Evolutionary conservation across 1,140 invertebrate species (phyloP).

Genomic region (Marisa cornuarietis): DNA sequence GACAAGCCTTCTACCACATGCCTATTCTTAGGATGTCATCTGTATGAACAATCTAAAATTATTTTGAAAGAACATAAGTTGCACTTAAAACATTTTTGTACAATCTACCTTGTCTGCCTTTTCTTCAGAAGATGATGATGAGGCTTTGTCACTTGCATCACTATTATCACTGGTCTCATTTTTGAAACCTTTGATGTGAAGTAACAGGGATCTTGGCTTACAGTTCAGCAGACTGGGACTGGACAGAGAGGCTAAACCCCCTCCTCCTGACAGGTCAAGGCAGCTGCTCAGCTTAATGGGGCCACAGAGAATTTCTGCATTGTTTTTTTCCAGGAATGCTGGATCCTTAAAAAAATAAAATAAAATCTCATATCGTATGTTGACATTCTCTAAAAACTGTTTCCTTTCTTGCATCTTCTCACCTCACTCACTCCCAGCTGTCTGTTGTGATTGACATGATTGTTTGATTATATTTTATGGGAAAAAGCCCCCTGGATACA

Average conservation of each 20-base stretch:
- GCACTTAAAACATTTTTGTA: too few species aligned
- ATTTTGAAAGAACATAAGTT: too few species aligned
- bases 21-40: too few species aligned
- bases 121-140: constrained; percentile 3
- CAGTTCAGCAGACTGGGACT: constrained; percentile 85
- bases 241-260: constrained; percentile 84
- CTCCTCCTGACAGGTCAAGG: constrained; percentile 84
- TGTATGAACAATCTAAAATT: too few species aligned
- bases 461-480: too few species aligned
- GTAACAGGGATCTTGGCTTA: constrained; percentile 80
- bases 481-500: too few species aligned
- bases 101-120: constrained; percentile 20
- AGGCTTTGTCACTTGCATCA: background rate
- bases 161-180: constrained; percentile 25
- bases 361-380: constrained; percentile 74
- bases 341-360: constrained; percentile 62
- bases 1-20: too few species aligned
- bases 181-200: constrained; percentile 80
- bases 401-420: too few species aligned
- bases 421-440: too few species aligned
- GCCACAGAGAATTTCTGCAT: constrained; percentile 89
- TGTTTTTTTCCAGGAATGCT: constrained; percentile 84
- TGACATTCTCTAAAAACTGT: too few species aligned
- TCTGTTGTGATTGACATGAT: too few species aligned
- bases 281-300: constrained; percentile 83